phyloP scores from a whole-genome alignment of 1,140 invertebrate species.

The Calycopis cecrops region DNA sequence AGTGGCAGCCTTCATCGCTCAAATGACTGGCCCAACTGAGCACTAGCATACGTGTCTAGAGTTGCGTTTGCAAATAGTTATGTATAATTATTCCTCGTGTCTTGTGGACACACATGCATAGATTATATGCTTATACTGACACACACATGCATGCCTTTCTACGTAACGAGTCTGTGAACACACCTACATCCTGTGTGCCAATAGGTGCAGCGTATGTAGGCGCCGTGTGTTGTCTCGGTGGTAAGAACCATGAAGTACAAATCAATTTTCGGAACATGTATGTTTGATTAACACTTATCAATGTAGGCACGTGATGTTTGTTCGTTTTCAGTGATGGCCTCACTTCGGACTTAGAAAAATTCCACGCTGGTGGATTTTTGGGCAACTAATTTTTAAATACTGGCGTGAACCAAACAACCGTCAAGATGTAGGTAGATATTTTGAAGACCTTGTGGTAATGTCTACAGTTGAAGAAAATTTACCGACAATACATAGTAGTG shows the following conservation, averaged over 20 bases:
- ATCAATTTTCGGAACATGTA: conserved; percentile 4
- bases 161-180: conserved; percentile 51
- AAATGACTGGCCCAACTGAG: conserved; percentile 42
- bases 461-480: too few relatives aligned
- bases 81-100: conserved; percentile 35
- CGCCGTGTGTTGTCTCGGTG: too few relatives aligned
- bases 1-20: conserved; percentile 19
- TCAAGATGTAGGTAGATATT: too few relatives aligned
- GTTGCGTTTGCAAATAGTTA: conserved; percentile 63
- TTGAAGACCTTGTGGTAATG: too few relatives aligned
- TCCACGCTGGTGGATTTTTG: background rate
- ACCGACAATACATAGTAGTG: too few relatives aligned
- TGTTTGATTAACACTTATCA: background rate
- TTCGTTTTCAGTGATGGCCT: background rate
- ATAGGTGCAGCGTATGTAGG: too few relatives aligned
- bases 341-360: background rate
- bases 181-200: conserved; percentile 40
- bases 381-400: too few relatives aligned
- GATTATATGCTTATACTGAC: too few relatives aligned
- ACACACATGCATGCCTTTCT: conserved; percentile 33
- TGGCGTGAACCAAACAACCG: too few relatives aligned
- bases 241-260: background rate
- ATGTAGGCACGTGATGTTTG: background rate
- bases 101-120: too few relatives aligned
- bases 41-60: conserved; percentile 39